Evolutionary conservation across 92 coral and sea anemone species (phyloP).

Genomic region (Bergia sp.): DNA sequence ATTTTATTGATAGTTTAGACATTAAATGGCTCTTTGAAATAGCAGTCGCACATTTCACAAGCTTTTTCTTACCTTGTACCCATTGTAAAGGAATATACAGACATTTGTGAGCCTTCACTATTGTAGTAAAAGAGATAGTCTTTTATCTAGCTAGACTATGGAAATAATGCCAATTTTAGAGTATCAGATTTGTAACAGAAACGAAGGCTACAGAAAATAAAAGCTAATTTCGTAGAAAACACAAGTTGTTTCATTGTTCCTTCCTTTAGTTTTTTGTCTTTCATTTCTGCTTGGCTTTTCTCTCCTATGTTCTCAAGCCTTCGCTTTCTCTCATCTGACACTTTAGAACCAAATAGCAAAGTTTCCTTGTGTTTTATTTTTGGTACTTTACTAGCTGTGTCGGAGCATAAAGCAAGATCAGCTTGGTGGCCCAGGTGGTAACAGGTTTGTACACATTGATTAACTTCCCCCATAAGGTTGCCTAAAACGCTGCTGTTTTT

Average conservation of each 20-base stretch:
- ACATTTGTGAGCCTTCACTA: background rate
- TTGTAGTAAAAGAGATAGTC: background rate
- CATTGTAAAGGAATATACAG: constrained; percentile 16
- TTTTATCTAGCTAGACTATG: constrained; percentile 14
- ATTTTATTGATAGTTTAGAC: background rate
- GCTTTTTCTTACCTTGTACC: background rate
- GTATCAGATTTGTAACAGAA: constrained; percentile 40
- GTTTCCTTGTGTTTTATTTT: background rate
- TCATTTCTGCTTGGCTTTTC: constrained; percentile 4
- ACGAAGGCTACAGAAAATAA: constrained; percentile 29
- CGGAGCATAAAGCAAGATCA: too few species aligned
- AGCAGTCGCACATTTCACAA: background rate
- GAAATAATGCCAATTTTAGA: constrained; percentile 28
- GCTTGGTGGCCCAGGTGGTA: too few species aligned
- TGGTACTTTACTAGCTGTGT: too few species aligned
- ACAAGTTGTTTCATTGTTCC: background rate
- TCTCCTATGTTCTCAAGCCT: background rate
- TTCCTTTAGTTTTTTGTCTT: background rate
- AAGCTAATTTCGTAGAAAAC: constrained; percentile 30
- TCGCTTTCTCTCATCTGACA: constrained; percentile 26
- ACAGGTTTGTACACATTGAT: too few species aligned
- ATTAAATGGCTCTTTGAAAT: background rate
- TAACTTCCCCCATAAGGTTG: too few species aligned
- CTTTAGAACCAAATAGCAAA: constrained; percentile 5
- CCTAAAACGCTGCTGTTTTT: too few species aligned